Evolutionary conservation across 1,140 invertebrate genomes (phyloP).

Genomic region (Trachymyrmex cornetzi): DNA sequence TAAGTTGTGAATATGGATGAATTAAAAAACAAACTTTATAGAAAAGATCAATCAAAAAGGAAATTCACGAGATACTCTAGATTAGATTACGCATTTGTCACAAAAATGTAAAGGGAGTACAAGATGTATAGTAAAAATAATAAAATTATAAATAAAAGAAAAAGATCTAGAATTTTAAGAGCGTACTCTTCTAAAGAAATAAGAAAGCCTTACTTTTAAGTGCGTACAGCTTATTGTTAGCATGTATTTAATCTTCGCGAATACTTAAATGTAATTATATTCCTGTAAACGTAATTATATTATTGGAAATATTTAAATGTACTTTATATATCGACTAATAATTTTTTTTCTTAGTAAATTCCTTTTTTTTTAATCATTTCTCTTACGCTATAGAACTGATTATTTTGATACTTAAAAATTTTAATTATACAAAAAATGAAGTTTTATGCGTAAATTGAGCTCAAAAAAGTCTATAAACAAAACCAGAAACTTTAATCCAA

Average conservation of each 20-base stretch:
- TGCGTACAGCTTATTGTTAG: constrained; percentile 42
- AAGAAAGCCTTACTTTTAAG: constrained; percentile 54
- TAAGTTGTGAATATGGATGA: constrained; percentile 59
- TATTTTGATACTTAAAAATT: constrained; percentile 3
- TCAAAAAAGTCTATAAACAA: constrained; percentile 5
- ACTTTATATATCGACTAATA: constrained; percentile 49
- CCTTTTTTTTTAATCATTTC: constrained; percentile 35
- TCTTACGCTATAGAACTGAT: constrained; percentile 1
- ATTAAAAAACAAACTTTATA: constrained; percentile 54
- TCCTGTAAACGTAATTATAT: constrained; percentile 61
- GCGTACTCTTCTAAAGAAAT: constrained; percentile 51
- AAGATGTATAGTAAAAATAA: constrained; percentile 57
- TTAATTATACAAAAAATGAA: neutral
- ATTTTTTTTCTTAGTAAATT: constrained; percentile 34
- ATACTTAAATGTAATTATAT: constrained; percentile 61
- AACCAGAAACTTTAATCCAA: neutral
- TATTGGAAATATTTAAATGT: constrained; percentile 51
- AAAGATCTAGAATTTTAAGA: constrained; percentile 49
- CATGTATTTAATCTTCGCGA: constrained; percentile 51
- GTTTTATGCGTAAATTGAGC: neutral
- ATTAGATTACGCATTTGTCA: constrained; percentile 63
- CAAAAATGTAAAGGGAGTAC: constrained; percentile 63
- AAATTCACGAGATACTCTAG: constrained; percentile 50
- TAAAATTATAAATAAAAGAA: constrained; percentile 52
- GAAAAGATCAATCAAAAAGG: constrained; percentile 57